phyloP scores from a whole-genome alignment of 2,113 vertebrate species.

The Rhabdornis inornatus region DNA sequence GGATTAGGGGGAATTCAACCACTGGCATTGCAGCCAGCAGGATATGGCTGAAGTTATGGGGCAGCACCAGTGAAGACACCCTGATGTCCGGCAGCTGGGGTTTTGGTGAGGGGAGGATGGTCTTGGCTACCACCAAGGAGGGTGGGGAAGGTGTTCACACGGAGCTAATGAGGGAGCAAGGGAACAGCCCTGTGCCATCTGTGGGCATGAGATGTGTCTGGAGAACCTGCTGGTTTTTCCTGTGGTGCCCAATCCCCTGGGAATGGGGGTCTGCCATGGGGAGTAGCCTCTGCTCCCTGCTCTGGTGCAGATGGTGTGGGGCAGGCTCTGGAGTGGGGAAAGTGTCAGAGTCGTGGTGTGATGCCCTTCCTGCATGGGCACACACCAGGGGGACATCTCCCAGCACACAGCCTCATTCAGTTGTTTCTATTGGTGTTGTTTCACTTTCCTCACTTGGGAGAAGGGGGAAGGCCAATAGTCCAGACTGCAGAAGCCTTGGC shows the following conservation, averaged over 20 bases:
- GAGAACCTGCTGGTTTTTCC: background rate
- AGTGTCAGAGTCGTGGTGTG: background rate
- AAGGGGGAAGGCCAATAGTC: background rate
- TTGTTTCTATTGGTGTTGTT: background rate
- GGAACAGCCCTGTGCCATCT: background rate
- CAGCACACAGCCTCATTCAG: background rate
- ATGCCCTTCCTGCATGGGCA: background rate
- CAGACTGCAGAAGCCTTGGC: background rate
- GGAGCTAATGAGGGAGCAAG: background rate
- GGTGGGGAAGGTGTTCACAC: accelerated
- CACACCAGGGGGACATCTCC: accelerated
- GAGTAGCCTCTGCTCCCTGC: background rate
- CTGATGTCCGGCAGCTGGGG: accelerated
- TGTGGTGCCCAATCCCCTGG: background rate
- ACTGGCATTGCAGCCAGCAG: background rate
- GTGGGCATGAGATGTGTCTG: background rate
- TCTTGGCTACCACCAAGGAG: background rate
- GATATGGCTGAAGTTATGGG: background rate
- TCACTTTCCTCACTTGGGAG: background rate
- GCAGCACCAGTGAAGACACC: background rate
- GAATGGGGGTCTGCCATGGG: background rate
- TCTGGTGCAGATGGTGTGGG: background rate
- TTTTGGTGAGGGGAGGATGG: background rate
- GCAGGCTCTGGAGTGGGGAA: background rate
- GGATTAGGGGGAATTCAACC: background rate